Evolutionary conservation across 1,140 invertebrate genomes (phyloP), one percentile per base, ranked within the genome.

Genomic region (Heliothis subflexa): DNA sequence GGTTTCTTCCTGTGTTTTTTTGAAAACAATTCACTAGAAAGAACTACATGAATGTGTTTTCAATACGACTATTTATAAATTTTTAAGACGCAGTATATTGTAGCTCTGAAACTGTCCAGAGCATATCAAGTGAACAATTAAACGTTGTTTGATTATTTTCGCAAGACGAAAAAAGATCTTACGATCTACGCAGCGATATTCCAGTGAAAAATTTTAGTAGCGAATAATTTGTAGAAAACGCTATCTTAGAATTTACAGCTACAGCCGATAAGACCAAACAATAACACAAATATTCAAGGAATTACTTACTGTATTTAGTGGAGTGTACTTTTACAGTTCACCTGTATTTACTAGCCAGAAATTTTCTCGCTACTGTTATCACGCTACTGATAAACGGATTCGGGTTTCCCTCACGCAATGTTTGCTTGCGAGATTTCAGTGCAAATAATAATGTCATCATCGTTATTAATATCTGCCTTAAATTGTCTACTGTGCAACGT

Each of bases 81-180:
- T 77, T 70, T 50, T 54, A 54, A 71, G 49, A 28, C 52, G 74
- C 40, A 62, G 68, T 78, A 78, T 25, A 49, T 59, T 52, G 54
- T 61, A 33, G 52, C 21, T 33, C 64, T 76, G 83, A 85, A 62
- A 74, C 52, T 85, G 70, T 83, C 81, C 83, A 83, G 83, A 84
- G 66, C 59, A 61, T 84, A 82, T 82, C 76, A 79, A 77, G 55
- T 47, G 79, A 85, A 85, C 83, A 85, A 85, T 85, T 85, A 85
- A 85, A 70, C 50, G 9, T 50, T 45, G 57, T 81, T 77, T 83
- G 83, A 83, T 85, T 85, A 81, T 85, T 83, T 83, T 71, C 16
- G 50, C 55, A 81, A 78, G 73, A 66, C 79, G 74, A 76, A 83
- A 85, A 80, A 83, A 85, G 83, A 81, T 75, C 79, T 81, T 77